Conservation (phyloP, 2,113 vertebrate species). For the Ictalurus punctatus region DNA sequence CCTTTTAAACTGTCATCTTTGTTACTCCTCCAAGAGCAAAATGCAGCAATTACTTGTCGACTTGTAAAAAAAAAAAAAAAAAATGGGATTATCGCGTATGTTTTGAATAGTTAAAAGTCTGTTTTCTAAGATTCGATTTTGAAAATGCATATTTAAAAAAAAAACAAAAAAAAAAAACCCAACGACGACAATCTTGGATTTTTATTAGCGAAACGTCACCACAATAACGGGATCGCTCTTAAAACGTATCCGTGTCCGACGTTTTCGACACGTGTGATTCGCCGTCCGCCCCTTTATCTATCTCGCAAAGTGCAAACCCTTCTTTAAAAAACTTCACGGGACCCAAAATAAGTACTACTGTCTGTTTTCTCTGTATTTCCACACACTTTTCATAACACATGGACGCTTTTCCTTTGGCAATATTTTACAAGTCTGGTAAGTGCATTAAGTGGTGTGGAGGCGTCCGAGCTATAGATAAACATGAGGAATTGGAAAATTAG, state of each 20-base stretch:
- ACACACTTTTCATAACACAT: neutral
- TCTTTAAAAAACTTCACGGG: neutral
- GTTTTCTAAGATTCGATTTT: neutral
- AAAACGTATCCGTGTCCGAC: neutral
- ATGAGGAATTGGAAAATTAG: slow-evolving; percentile 63
- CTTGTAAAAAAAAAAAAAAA: too few species aligned
- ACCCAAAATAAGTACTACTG: neutral
- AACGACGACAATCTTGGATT: neutral
- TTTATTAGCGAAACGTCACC: neutral
- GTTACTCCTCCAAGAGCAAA: neutral
- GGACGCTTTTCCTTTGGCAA: neutral
- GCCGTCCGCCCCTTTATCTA: neutral
- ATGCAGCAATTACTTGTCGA: too few species aligned
- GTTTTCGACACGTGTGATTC: neutral
- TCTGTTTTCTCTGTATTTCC: neutral
- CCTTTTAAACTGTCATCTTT: neutral
- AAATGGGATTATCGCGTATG: neutral
- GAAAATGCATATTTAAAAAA: neutral
- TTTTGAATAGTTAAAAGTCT: neutral
- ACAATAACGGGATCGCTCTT: neutral
- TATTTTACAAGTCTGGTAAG: slow-evolving; percentile 38
- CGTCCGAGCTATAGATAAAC: slow-evolving; percentile 60
- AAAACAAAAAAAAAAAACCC: neutral
- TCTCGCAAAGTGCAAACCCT: neutral
- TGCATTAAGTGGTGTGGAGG: slow-evolving; percentile 46